A percentile compares a stretch with the other conserved stretches of the same genome.
Evolutionary conservation across 2,113 vertebrate species (phyloP).

Genomic region (Promerops cafer): DNA sequence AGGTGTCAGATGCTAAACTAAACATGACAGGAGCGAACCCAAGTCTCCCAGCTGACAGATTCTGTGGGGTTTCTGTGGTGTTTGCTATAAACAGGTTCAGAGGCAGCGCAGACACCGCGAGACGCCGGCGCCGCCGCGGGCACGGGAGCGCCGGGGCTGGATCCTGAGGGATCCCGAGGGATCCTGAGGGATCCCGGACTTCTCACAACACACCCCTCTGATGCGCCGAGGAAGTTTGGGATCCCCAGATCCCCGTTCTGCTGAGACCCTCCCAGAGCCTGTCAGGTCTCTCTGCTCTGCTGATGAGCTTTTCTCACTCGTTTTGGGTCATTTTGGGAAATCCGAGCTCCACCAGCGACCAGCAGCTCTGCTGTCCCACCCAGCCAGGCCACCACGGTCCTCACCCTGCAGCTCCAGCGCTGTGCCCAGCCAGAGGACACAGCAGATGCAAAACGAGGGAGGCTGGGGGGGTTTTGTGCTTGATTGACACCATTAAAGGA

Average conservation of each 20-base stretch:
- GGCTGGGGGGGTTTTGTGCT: not conserved
- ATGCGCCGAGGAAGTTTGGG: not conserved
- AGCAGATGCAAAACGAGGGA: not conserved
- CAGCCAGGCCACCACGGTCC: not conserved
- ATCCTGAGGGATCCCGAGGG: not conserved
- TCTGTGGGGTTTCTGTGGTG: not conserved
- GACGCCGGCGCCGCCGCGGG: not conserved
- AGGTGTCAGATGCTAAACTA: conserved; percentile 63
- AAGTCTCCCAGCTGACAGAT: conserved; percentile 55
- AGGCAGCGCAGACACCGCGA: not conserved
- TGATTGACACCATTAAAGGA: conserved; percentile 47
- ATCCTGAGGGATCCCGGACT: too few relatives aligned
- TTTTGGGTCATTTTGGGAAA: not conserved
- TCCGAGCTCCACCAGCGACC: fast-evolving
- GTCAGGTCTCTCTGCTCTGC: not conserved
- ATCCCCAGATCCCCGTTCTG: not conserved
- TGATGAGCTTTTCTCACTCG: not conserved
- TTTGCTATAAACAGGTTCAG: conserved; percentile 47
- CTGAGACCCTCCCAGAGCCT: not conserved
- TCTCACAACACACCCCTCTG: not conserved
- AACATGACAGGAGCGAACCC: conserved; percentile 52
- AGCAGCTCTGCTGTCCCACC: not conserved
- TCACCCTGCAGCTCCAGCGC: not conserved
- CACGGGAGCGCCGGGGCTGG: not conserved
- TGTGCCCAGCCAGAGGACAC: not conserved